Evolutionary conservation across 2,113 vertebrate genomes (phyloP).

Genomic region (Dasyornis broadbenti): DNA sequence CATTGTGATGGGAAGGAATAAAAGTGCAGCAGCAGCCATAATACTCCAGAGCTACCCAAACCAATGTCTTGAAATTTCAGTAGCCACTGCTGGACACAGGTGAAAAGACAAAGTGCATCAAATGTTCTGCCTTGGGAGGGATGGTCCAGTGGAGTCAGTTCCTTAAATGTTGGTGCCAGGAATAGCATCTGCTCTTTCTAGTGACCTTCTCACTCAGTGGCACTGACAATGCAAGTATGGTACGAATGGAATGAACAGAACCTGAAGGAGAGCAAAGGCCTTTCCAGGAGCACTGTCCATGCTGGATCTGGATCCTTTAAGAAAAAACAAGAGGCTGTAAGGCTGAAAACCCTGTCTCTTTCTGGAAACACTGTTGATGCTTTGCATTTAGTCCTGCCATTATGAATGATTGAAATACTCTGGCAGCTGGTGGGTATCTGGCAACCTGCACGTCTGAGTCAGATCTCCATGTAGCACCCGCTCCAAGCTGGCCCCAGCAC

Average conservation of each 20-base stretch:
- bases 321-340: neutral
- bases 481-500: neutral
- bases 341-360: neutral
- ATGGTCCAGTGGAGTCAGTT: neutral
- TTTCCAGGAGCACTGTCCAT: neutral
- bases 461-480: neutral
- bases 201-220: neutral
- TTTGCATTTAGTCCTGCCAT: neutral
- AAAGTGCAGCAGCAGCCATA: neutral
- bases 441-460: neutral
- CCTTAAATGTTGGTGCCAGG: neutral
- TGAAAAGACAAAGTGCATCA: neutral
- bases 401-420: neutral
- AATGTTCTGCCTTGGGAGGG: neutral
- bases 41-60: neutral
- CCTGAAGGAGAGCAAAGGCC: neutral
- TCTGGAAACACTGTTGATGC: neutral
- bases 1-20: neutral
- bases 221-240: neutral
- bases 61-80: neutral
- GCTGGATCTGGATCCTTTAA: neutral
- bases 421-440: conserved; percentile 13
- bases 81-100: neutral
- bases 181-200: neutral
- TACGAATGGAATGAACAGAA: fast-evolving